A percentile compares a stretch with the other conserved stretches of the same genome.
Conservation (phyloP, 2,797 vertebrate genomes). For the Serranus cabrilla region DNA sequence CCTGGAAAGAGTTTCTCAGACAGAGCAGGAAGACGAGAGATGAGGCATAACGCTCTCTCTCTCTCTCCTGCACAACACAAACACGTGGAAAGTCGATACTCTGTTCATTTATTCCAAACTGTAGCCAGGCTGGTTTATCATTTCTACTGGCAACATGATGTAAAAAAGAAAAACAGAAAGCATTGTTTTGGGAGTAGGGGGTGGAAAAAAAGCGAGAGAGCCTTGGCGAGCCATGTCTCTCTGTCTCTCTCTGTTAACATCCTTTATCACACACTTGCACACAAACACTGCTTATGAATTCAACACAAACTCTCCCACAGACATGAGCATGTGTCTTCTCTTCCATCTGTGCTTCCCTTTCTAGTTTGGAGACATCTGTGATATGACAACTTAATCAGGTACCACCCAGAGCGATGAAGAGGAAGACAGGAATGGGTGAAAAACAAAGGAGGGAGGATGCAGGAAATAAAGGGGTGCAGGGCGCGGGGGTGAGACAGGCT, state of each 20-base stretch:
- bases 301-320: constrained; percentile 46
- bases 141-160: constrained; percentile 30
- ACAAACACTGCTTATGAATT: constrained; percentile 47
- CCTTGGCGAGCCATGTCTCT: constrained; percentile 12
- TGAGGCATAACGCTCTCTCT: constrained; percentile 42
- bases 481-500: constrained; percentile 12
- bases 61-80: constrained; percentile 14
- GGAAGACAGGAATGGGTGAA: constrained; percentile 15
- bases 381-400: constrained; percentile 73
- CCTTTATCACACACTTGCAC: constrained; percentile 34
- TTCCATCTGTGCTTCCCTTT: constrained; percentile 35
- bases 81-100: constrained; percentile 4
- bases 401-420: constrained; percentile 48
- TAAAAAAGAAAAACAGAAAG: constrained; percentile 23
- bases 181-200: constrained; percentile 4
- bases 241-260: constrained; percentile 33
- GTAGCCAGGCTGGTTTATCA: constrained; percentile 38
- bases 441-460: constrained; percentile 22
- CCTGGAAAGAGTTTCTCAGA: constrained; percentile 44
- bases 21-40: constrained; percentile 30
- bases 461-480: constrained; percentile 18
- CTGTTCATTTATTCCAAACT: constrained; percentile 42
- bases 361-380: constrained; percentile 56
- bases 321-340: constrained; percentile 46
- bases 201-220: not conserved